Conservation (phyloP, 1,140 invertebrate genomes). For the Drosophila tristis region DNA sequence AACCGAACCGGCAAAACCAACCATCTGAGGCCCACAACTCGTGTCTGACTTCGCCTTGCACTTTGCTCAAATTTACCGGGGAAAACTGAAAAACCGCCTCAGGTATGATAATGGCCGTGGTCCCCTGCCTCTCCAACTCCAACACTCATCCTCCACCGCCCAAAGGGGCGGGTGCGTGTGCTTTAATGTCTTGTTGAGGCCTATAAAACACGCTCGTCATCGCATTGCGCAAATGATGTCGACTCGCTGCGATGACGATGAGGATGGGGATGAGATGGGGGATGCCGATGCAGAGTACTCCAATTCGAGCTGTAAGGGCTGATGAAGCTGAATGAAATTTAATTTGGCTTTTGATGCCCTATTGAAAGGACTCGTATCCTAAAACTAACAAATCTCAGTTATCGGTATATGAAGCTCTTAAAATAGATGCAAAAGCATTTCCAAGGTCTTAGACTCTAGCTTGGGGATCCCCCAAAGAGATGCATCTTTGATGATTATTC, state of each 20-base stretch:
- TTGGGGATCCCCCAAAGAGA: no score
- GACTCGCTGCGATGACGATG: conserved; percentile 11
- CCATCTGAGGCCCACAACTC: conserved; percentile 55
- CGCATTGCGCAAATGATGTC: conserved; percentile 41
- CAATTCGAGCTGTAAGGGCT: no score
- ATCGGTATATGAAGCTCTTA: no score
- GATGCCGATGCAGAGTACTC: no score
- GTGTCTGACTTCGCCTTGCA: conserved; percentile 33
- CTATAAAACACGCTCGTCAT: conserved; percentile 76
- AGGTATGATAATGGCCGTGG: conserved; percentile 56
- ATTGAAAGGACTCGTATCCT: no score
- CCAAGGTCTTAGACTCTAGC: no score
- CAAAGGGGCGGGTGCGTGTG: conserved; percentile 58
- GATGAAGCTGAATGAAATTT: no score
- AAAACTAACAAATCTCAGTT: no score
- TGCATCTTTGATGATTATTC: no score
- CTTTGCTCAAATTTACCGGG: conserved; percentile 42
- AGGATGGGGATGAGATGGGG: no score
- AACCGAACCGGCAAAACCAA: conserved; percentile 5
- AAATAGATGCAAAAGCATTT: no score
- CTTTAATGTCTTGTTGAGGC: conserved; percentile 76
- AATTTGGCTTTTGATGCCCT: no score
- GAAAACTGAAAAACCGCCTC: conserved; percentile 61
- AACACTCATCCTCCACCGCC: background rate
- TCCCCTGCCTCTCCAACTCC: conserved; percentile 2